These are phyloP conservation scores for Phrynosoma platyrhinos DNA, from an alignment of 2,113 vertebrate genomes.

Conservation along the genomic window DNA sequence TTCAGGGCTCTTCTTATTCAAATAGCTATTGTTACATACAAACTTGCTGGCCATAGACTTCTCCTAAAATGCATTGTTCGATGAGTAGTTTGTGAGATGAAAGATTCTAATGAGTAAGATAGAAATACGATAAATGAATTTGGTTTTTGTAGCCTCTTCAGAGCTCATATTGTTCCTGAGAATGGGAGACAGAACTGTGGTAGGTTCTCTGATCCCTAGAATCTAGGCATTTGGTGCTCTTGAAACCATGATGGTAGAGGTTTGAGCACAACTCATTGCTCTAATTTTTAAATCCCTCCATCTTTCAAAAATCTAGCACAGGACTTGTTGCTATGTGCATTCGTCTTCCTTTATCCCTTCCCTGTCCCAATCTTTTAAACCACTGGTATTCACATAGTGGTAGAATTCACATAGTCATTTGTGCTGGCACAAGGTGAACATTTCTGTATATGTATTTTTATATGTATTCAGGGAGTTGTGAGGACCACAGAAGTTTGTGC, in stretches of 20 bases:
- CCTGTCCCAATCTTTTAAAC: neutral
- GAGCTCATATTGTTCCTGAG: no score
- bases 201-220: neutral
- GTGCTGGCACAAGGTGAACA: neutral
- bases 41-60: neutral
- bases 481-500: neutral
- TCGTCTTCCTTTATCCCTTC: neutral
- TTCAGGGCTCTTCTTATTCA: slow-evolving; percentile 13
- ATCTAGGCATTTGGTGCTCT: neutral
- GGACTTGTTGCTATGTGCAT: no score
- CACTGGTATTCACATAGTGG: neutral
- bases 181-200: no score
- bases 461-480: neutral
- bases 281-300: neutral
- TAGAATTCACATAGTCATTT: neutral
- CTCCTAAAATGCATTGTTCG: slow-evolving; percentile 3
- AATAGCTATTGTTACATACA: neutral
- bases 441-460: neutral
- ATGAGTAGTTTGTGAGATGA: neutral
- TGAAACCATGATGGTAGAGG: neutral
- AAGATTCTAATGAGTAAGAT: neutral
- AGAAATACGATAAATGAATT: neutral
- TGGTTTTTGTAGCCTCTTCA: neutral
- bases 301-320: neutral
- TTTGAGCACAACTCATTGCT: neutral